phyloP scores from a whole-genome alignment of 1,140 invertebrate genomes.

The Drosophila biarmipes region DNA sequence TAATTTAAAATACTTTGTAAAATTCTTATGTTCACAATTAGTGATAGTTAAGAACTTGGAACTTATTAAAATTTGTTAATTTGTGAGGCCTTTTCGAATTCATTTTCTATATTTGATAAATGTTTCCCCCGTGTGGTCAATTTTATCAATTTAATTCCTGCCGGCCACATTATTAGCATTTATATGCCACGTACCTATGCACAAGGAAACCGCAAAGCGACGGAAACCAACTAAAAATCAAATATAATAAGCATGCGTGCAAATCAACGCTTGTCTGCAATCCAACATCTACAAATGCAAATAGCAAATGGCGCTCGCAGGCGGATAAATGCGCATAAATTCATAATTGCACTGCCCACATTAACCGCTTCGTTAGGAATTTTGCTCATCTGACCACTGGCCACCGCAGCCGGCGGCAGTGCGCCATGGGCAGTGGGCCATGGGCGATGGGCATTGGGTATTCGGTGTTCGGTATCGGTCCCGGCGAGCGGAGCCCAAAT shows the following conservation, averaged over 20 bases:
- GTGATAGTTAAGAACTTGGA: neutral
- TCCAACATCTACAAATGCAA: constrained; percentile 1
- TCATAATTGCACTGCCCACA: constrained; percentile 79
- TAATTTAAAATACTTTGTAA: too few relatives aligned
- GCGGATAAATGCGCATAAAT: constrained; percentile 60
- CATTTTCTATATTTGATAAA: too few relatives aligned
- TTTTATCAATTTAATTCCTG: constrained; percentile 13
- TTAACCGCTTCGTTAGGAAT: constrained; percentile 81
- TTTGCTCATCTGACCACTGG: constrained; percentile 65
- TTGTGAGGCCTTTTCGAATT: too few relatives aligned
- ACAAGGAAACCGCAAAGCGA: constrained; percentile 28
- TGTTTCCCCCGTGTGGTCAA: neutral
- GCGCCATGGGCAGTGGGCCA: neutral
- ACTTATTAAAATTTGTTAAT: neutral
- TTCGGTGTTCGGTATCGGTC: neutral
- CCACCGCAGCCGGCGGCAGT: constrained; percentile 15
- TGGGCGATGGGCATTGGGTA: too few relatives aligned
- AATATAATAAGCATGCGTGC: constrained; percentile 46
- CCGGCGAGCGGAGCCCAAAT: neutral
- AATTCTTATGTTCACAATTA: too few relatives aligned
- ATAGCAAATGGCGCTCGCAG: constrained; percentile 5
- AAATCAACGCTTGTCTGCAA: constrained; percentile 29
- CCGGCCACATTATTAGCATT: constrained; percentile 44
- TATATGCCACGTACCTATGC: constrained; percentile 17
- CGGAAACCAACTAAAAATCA: constrained; percentile 32